phyloP scores from a whole-genome alignment of 2,888 invertebrate species.

The Campopleginae sp. region DNA sequence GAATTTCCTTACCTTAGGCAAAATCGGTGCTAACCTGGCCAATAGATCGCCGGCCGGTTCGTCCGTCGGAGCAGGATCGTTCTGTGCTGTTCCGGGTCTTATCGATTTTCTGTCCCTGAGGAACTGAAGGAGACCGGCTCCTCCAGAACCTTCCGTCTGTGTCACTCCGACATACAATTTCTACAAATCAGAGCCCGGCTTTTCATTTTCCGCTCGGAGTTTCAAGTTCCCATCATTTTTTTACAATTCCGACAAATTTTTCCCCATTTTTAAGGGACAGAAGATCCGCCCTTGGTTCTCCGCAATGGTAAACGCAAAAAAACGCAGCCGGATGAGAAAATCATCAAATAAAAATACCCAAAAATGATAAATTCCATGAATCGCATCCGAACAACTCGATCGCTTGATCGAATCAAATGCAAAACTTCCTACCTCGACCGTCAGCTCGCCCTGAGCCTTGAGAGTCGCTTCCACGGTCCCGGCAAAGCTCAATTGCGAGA shows the following conservation, averaged over 20 bases:
- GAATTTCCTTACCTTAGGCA: constrained; percentile 89
- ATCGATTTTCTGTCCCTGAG: constrained; percentile 80
- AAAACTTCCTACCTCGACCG: constrained; percentile 88
- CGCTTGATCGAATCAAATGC: not conserved
- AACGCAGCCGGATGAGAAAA: constrained; percentile 1
- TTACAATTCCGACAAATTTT: not conserved
- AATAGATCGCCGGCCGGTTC: constrained; percentile 78
- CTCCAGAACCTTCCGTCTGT: constrained; percentile 85
- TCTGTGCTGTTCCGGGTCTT: constrained; percentile 69
- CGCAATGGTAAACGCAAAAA: constrained; percentile 30
- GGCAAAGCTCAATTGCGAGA: constrained; percentile 90
- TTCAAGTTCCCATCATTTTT: not conserved
- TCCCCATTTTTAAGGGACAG: constrained; percentile 70
- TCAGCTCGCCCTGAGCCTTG: constrained; percentile 93
- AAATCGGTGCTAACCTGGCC: constrained; percentile 89
- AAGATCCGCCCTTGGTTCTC: constrained; percentile 66
- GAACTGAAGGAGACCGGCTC: constrained; percentile 81
- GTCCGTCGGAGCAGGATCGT: constrained; percentile 68
- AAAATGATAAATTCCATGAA: constrained; percentile 20
- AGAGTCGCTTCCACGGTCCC: constrained; percentile 91
- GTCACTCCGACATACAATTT: constrained; percentile 88
- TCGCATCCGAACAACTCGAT: too few species aligned
- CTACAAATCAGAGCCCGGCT: constrained; percentile 83
- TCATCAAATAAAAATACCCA: constrained; percentile 7
- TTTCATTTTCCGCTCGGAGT: constrained; percentile 69